These are phyloP conservation scores for Sinocyclocheilus grahami DNA, from an alignment of 2,113 vertebrate genomes.

Conservation along the genomic window DNA sequence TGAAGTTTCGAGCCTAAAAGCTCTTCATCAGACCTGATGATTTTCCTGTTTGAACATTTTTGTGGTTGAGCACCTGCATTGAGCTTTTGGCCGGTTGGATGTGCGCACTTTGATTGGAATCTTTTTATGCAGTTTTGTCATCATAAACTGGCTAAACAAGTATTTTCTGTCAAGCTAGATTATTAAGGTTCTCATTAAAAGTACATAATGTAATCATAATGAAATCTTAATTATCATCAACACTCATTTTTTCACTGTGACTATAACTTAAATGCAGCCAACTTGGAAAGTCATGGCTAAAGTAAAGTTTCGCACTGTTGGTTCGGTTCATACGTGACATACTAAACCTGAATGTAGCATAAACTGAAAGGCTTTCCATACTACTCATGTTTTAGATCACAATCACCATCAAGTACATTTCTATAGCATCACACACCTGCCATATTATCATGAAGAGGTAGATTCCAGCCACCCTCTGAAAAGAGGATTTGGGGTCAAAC, in stretches of 20 bases:
- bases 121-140: no score
- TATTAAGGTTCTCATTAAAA: background rate
- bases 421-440: constrained; percentile 81
- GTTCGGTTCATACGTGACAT: background rate
- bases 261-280: background rate
- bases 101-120: no score
- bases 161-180: no score
- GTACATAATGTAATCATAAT: background rate
- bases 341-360: background rate
- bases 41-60: no score
- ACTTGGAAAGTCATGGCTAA: no score
- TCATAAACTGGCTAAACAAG: no score
- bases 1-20: no score
- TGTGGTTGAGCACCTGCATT: no score
- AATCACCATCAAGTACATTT: no score
- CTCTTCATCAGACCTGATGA: no score
- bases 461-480: constrained; percentile 92
- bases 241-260: background rate
- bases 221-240: background rate
- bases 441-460: constrained; percentile 99
- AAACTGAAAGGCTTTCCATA: background rate
- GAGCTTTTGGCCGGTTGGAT: no score
- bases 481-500: constrained; percentile 97
- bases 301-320: background rate
- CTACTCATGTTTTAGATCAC: background rate